Conservation (phyloP, 2,113 vertebrate species). For the Ciconia boyciana region DNA sequence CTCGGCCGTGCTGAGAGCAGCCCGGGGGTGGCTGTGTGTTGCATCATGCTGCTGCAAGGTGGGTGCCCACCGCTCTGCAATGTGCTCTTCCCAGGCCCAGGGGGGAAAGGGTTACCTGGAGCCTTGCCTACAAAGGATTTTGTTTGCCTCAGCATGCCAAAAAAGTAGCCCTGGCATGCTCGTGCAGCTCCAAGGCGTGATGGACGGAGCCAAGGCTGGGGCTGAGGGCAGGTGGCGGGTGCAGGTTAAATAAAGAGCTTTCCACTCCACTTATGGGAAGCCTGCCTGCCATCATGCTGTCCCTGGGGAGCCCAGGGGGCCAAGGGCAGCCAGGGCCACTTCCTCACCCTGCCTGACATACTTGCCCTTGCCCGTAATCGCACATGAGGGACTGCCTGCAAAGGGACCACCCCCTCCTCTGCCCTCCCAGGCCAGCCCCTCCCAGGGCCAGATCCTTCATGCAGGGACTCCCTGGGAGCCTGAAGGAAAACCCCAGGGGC, state of each 20-base stretch:
- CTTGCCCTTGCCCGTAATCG: neutral
- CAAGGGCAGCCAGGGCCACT: slow-evolving; percentile 38
- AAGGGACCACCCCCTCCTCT: neutral
- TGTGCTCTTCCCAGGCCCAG: fast-evolving
- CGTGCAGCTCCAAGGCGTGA: neutral
- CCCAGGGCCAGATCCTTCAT: neutral
- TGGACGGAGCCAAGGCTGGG: neutral
- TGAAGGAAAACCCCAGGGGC: neutral
- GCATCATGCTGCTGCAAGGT: fast-evolving
- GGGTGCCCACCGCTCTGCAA: fast-evolving
- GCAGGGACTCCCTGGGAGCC: neutral
- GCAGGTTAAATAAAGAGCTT: slow-evolving; percentile 61
- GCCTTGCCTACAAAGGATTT: neutral
- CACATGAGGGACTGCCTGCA: fast-evolving
- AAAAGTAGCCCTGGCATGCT: neutral
- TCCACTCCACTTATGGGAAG: slow-evolving; percentile 61
- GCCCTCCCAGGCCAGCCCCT: neutral
- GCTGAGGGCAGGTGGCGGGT: neutral
- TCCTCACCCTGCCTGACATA: slow-evolving; percentile 21
- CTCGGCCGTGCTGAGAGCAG: fast-evolving
- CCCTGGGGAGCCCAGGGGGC: neutral
- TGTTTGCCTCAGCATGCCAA: neutral
- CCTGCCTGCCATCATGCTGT: neutral
- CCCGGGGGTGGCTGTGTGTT: fast-evolving
- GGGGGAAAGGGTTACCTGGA: neutral